Conservation (phyloP, 2,888 invertebrate genomes). For the Unio pictorum region DNA sequence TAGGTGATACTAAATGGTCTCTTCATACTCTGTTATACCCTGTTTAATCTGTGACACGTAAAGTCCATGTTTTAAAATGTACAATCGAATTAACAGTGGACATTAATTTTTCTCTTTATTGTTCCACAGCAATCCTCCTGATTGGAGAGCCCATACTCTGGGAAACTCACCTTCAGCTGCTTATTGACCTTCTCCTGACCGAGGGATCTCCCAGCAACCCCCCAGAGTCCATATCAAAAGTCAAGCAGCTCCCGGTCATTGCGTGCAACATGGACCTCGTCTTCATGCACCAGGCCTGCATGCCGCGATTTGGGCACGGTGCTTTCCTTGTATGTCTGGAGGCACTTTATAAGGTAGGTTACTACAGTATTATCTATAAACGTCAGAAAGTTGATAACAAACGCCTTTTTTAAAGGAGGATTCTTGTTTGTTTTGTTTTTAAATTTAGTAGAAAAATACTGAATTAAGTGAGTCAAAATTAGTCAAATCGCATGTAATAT, state of each 20-base stretch:
- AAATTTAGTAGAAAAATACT: too few species aligned
- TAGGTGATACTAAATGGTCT: too few species aligned
- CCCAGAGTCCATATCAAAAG: constrained; percentile 41
- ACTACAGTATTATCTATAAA: not conserved
- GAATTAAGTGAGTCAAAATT: too few species aligned
- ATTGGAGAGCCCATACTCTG: constrained; percentile 70
- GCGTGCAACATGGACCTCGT: constrained; percentile 72
- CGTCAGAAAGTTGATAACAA: too few species aligned
- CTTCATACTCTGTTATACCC: too few species aligned
- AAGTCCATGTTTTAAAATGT: too few species aligned
- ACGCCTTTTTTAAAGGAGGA: too few species aligned
- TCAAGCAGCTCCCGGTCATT: constrained; percentile 67
- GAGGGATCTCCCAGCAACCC: constrained; percentile 66
- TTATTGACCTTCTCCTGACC: constrained; percentile 69
- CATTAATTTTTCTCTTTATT: not conserved
- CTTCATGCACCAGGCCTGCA: constrained; percentile 70
- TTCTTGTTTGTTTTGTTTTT: too few species aligned
- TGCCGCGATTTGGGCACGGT: constrained; percentile 71
- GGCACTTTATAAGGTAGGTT: constrained; percentile 66
- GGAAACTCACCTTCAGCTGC: constrained; percentile 69
- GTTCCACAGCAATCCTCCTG: constrained; percentile 63
- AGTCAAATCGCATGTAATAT: too few species aligned
- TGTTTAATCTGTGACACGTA: too few species aligned
- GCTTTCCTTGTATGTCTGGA: constrained; percentile 70
- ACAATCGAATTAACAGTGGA: too few species aligned